Percentiles rank a stretch among this genome's conserved stretches.
Conservation (phyloP, 2,797 vertebrate species). For the Neosilurus mollespiculum region DNA sequence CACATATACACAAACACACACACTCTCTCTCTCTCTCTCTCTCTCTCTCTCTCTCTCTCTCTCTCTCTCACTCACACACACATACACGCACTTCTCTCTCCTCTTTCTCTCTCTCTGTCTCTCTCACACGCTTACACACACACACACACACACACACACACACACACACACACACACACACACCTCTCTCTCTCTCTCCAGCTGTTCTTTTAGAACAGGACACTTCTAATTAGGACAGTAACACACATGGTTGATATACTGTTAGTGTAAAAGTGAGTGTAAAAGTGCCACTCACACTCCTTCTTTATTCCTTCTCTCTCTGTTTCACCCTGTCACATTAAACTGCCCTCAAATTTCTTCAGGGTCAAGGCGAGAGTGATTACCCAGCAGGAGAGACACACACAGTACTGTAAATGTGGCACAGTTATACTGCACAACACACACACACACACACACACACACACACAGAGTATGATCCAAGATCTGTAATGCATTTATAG, state of each 20-base stretch:
- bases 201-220: conserved; percentile 18
- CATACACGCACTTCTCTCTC: no score
- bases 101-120: no score
- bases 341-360: neutral
- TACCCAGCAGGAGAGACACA: neutral
- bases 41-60: no score
- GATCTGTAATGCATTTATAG: neutral
- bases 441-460: neutral
- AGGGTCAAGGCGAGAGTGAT: conserved; percentile 14
- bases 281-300: conserved; percentile 1
- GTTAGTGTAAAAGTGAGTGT: no score
- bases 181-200: neutral
- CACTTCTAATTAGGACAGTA: conserved; percentile 65
- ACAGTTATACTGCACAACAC: neutral
- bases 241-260: conserved; percentile 54
- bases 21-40: no score
- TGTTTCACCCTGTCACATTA: neutral
- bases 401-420: neutral
- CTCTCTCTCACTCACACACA: no score
- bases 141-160: no score
- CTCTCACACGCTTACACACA: no score
- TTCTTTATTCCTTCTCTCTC: neutral
- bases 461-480: neutral
- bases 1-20: no score
- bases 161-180: no score